A percentile compares a stretch with the other conserved stretches of the same genome.
Evolutionary conservation across 2,113 vertebrate genomes (phyloP).

Genomic region (Xenus cinereus): DNA sequence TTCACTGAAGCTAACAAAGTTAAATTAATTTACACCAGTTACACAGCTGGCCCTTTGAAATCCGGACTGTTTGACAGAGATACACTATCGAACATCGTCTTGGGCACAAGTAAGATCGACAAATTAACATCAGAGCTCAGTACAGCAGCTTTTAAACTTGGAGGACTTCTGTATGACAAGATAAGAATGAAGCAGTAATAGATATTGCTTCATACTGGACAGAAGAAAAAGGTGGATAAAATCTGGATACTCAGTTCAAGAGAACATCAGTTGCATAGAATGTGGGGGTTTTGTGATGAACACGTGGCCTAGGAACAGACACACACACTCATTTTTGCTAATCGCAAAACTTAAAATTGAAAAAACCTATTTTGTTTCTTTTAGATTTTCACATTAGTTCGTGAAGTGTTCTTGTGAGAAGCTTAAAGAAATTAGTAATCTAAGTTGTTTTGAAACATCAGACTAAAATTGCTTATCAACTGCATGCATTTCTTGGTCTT

Average conservation of each 20-base stretch:
- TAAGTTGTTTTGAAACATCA: background rate
- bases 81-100: background rate
- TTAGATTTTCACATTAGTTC: background rate
- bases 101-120: background rate
- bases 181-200: background rate
- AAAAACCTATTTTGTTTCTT: background rate
- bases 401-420: background rate
- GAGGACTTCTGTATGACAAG: background rate
- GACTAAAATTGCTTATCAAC: background rate
- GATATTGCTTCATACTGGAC: background rate
- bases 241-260: background rate
- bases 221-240: background rate
- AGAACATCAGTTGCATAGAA: background rate
- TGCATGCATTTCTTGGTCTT: background rate
- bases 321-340: background rate
- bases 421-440: background rate
- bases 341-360: background rate
- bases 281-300: background rate
- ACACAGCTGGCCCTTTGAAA: background rate
- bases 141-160: background rate
- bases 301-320: background rate
- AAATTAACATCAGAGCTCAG: background rate
- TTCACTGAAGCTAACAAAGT: background rate
- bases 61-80: background rate
- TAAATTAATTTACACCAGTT: slow-evolving; percentile 1